Evolutionary conservation across 2,113 vertebrate genomes (phyloP), one percentile per base, ranked within the genome.

Genomic region (Equus quagga): DNA sequence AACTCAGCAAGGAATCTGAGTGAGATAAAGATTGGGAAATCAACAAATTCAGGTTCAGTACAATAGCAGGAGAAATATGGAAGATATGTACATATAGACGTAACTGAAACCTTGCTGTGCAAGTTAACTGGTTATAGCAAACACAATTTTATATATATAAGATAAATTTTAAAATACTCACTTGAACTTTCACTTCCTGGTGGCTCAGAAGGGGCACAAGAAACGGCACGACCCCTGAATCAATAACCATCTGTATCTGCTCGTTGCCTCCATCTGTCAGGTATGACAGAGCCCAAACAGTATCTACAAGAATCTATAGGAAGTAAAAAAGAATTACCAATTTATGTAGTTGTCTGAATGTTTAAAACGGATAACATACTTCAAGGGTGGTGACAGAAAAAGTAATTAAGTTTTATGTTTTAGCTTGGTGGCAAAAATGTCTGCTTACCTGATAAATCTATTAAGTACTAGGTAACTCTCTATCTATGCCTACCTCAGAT

Each of bases 241-340:
- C 99, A 94, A 99, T 99, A 97, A 99, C 99, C 99, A 99, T 99
- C 98, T 99, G 99, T 99, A 99, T 99, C 98, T 99, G 99, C 93
- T 99, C 99, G 60, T 99, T 99, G 72, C 99, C 99, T 72, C 99
- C 99, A 19, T 99, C 99, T 97, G 99, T 99, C 98, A 99, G 98
- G 98, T 99, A 99, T 56, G 99, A 99, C 98, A 99, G 98, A 98
- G 99, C 99, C 99, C 99, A 99, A 98, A 99, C 99, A n/a, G 99
- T 99, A 98, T 99, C 99, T 98, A 99, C 99, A 67, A 99, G 99
- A 97, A 99, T 99, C 99, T 99, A 96, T 0, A 98, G 92, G 72
- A 94, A 67, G 56, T 64, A 98, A 94, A 67, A 97, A 93, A 84
- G 24, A 91, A 84, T 91, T 86, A 36, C 36, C 0, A 19, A 28